A percentile compares a stretch with the other conserved stretches of the same genome.
Evolutionary conservation across 2,888 invertebrate species (phyloP).

Genomic region (Orchesellides sinensis): DNA sequence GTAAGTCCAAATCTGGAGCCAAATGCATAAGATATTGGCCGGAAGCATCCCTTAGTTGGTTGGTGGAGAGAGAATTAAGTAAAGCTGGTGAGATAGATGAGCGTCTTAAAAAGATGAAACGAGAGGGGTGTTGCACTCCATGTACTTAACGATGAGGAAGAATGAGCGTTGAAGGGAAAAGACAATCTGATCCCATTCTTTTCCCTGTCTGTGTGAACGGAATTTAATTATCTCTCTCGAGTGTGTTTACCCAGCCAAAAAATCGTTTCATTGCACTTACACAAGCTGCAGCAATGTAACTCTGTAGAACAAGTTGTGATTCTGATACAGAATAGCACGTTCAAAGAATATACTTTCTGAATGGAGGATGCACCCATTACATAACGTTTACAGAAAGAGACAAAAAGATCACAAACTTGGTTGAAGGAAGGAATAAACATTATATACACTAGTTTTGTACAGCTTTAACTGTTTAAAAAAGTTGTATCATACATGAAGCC

Average conservation of each 20-base stretch:
- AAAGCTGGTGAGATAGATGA: constrained; percentile 55
- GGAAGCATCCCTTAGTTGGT: neutral
- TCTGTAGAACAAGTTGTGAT: neutral
- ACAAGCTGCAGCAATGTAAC: neutral
- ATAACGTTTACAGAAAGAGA: no score
- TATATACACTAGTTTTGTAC: no score
- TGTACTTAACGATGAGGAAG: constrained; percentile 55
- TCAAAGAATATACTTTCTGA: neutral
- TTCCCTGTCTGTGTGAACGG: constrained; percentile 67
- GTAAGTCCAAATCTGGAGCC: constrained; percentile 3
- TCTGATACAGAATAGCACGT: neutral
- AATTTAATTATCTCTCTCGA: constrained; percentile 74
- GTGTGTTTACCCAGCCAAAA: constrained; percentile 69
- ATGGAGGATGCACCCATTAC: constrained; percentile 12
- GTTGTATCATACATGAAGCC: no score
- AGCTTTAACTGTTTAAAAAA: neutral
- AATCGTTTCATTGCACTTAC: constrained; percentile 58
- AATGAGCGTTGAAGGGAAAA: constrained; percentile 50
- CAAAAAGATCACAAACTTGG: no score
- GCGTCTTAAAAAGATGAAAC: constrained; percentile 55
- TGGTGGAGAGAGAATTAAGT: no score
- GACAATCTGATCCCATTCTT: constrained; percentile 68
- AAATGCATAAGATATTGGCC: neutral
- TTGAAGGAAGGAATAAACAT: no score
- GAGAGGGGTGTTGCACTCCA: constrained; percentile 51